Base-by-base conservation (phyloP, 1,140 invertebrate genomes). In the Magallana angulata region DNA sequence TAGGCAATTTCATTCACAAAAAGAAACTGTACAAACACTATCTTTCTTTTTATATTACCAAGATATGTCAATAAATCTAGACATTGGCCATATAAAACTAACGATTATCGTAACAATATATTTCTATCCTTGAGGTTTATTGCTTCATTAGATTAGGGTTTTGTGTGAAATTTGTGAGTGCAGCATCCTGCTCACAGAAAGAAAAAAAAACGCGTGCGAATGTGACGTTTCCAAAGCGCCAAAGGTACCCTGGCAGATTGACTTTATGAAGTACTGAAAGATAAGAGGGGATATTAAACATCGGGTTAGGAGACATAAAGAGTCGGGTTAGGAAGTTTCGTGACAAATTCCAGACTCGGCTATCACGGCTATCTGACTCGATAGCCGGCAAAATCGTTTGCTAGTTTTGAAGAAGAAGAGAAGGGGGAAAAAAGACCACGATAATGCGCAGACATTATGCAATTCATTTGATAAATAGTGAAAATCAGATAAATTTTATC, bases 391-490 rank as follows among this genome's bases (percentile, higher is more conserved):
- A 9, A 24, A 8, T 24, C 7, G 18, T n/a, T n/a, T 24, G 64
- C 64, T 24, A 7, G 64, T 68, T 68, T 2, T 48, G 36, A 48
- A 3, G 36, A n/a, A 18, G n/a, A 16, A 18, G 64, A 16, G 24
- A 24, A 24, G 24, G 11, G 7, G 24, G 1, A 71, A 71, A 71
- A 24, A 71, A 24, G 18, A 24, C 36, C 36, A 11, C 18, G 64
- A 71, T 71, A 71, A 71, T 16, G 14, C 11, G 12, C 64, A 71
- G 64, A 71, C 64, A 71, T 71, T 71, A 71, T 71, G 64, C 64
- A 71, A 71, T 71, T 71, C 64, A 71, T 71, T 71, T 71, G 64
- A 71, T 71, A 71, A 71, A 71, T 71, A 24, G 60, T 30, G 18
- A 71, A 48, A 71, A 71, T 71, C 64, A 24, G 64, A 71, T 71